These are phyloP conservation scores for Coelinius sp. DNA, from an alignment of 2,888 invertebrate species.

Conservation along the genomic window DNA sequence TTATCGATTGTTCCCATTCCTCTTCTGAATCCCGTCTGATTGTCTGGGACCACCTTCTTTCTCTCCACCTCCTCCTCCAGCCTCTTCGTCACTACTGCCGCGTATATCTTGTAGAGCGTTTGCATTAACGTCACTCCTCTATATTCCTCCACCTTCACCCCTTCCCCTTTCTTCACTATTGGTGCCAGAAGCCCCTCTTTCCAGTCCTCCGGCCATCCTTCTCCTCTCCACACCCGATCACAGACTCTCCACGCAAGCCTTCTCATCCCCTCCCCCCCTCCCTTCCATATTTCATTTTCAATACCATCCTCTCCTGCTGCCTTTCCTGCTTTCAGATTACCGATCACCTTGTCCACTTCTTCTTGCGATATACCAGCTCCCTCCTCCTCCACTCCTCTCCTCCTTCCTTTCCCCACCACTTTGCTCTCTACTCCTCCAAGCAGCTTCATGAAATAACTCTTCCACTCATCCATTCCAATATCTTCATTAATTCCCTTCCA, in stretches of 20 bases:
- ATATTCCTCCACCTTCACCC: neutral
- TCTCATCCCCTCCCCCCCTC: neutral
- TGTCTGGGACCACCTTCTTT: neutral
- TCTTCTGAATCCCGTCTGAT: too few species aligned
- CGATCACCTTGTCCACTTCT: too few species aligned
- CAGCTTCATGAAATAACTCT: too few species aligned
- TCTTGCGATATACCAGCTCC: too few species aligned
- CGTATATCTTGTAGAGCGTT: neutral
- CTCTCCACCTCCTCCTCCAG: slow-evolving; percentile 23
- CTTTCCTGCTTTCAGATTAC: neutral
- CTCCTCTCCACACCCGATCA: neutral
- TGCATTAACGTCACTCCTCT: neutral
- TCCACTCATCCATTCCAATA: too few species aligned
- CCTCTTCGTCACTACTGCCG: neutral
- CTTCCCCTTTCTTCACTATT: neutral
- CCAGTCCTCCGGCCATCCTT: neutral
- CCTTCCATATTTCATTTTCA: neutral
- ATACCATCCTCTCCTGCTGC: neutral
- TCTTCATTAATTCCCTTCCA: too few species aligned
- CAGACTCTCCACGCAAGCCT: neutral
- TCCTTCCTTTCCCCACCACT: too few species aligned
- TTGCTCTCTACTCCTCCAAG: too few species aligned
- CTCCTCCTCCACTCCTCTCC: too few species aligned
- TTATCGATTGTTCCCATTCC: slow-evolving; percentile 34
- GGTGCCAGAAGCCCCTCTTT: neutral